Evolutionary conservation across 2,797 vertebrate species (phyloP).

Genomic region (Melanotaenia boesemani): DNA sequence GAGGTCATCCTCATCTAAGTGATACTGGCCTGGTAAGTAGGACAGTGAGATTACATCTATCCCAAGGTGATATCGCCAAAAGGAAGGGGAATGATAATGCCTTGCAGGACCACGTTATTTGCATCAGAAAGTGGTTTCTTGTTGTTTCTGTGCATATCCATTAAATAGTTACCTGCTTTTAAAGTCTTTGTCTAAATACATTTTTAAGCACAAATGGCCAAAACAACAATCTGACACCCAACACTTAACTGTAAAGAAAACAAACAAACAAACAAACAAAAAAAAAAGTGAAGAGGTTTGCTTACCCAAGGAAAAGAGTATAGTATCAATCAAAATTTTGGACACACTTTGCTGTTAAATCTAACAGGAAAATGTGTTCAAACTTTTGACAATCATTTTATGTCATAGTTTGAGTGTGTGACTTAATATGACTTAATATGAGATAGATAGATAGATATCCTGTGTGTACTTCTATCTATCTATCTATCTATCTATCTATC

Average conservation of each 20-base stretch:
- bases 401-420: constrained; percentile 50
- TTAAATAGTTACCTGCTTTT: constrained; percentile 28
- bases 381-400: neutral
- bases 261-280: neutral
- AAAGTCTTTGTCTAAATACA: neutral
- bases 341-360: too few species aligned
- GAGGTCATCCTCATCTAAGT: constrained; percentile 57
- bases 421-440: constrained; percentile 2
- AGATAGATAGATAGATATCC: too few species aligned
- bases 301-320: constrained; percentile 43
- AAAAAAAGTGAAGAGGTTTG: constrained; percentile 61
- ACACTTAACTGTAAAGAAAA: constrained; percentile 38
- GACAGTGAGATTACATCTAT: constrained; percentile 41
- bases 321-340: too few species aligned
- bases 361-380: too few species aligned
- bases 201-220: constrained; percentile 24
- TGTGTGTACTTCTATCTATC: too few species aligned
- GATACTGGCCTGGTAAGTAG: constrained; percentile 27
- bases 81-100: constrained; percentile 24
- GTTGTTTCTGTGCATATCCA: constrained; percentile 31
- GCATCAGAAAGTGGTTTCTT: constrained; percentile 45
- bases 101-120: constrained; percentile 39
- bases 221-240: constrained; percentile 43
- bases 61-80: constrained; percentile 26
- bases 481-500: too few species aligned